A percentile compares a stretch with the other conserved stretches of the same genome.
phyloP scores from a whole-genome alignment of 2,797 vertebrate species.

The Taeniopygia guttata region DNA sequence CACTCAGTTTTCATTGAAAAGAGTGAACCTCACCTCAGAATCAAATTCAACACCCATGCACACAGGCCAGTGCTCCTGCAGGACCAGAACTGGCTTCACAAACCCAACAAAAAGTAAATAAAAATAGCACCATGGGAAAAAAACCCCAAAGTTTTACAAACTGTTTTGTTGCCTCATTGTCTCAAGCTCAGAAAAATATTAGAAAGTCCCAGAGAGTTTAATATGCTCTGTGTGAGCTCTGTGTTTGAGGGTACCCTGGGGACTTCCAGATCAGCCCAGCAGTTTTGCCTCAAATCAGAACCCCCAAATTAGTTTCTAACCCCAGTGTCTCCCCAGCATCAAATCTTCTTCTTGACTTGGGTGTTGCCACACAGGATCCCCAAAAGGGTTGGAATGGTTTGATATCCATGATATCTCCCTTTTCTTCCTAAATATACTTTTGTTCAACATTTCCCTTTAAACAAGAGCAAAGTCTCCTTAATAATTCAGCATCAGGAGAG shows the following conservation, averaged over 20 bases:
- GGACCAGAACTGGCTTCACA: not conserved
- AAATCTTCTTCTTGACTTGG: not conserved
- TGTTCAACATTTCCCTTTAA: not conserved
- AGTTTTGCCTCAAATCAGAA: not conserved
- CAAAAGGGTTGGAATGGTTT: not conserved
- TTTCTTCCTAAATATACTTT: not conserved
- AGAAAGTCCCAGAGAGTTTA: not conserved
- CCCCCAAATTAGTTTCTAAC: not conserved
- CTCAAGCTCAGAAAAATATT: not conserved
- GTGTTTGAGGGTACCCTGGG: not conserved
- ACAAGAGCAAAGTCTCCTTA: not conserved
- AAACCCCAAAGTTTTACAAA: not conserved
- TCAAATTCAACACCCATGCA: not conserved
- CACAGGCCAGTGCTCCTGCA: not conserved
- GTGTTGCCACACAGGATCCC: not conserved
- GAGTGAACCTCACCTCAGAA: not conserved
- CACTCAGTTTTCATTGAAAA: not conserved
- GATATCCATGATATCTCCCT: not conserved
- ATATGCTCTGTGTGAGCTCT: not conserved
- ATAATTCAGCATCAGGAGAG: constrained; percentile 54
- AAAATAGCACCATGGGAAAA: not conserved
- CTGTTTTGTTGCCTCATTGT: not conserved
- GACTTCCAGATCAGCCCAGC: not conserved
- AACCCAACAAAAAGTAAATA: not conserved
- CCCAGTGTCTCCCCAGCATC: not conserved